Percentiles rank a stretch among this genome's conserved stretches.
Evolutionary conservation across 2,113 vertebrate species (phyloP).

Genomic region (Castor canadensis): DNA sequence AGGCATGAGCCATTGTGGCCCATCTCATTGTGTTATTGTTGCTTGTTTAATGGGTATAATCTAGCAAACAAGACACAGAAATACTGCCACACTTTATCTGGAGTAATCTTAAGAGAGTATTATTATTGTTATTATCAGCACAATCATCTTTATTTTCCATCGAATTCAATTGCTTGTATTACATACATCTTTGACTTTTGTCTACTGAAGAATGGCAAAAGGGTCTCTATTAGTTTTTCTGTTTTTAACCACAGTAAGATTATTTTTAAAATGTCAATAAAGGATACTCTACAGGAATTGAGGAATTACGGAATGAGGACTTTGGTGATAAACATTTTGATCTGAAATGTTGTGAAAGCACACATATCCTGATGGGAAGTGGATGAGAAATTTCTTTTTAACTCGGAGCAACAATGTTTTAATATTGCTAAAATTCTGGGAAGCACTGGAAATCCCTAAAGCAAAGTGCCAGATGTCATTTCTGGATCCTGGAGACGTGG

Average conservation of each 20-base stretch:
- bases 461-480: slow-evolving; percentile 58
- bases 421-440: slow-evolving; percentile 62
- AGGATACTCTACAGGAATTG: background rate
- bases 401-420: slow-evolving; percentile 29
- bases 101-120: background rate
- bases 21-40: background rate
- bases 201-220: background rate
- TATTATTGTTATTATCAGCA: background rate
- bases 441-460: slow-evolving; percentile 65
- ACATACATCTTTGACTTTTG: slow-evolving; percentile 1
- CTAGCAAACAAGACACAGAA: background rate
- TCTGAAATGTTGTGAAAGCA: slow-evolving; percentile 28
- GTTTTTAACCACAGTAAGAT: slow-evolving; percentile 31
- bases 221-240: background rate
- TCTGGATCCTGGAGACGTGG: slow-evolving; percentile 60
- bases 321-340: slow-evolving; percentile 52
- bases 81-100: background rate
- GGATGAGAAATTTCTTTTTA: background rate
- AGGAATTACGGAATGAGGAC: background rate
- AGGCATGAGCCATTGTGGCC: too few relatives aligned
- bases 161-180: background rate
- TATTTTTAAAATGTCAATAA: slow-evolving; percentile 36
- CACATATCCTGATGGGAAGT: background rate
- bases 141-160: slow-evolving; percentile 27
- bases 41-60: background rate